A percentile compares a stretch with the other conserved stretches of the same genome.
phyloP scores from a whole-genome alignment of 2,797 vertebrate species.

The Falco rusticolus region DNA sequence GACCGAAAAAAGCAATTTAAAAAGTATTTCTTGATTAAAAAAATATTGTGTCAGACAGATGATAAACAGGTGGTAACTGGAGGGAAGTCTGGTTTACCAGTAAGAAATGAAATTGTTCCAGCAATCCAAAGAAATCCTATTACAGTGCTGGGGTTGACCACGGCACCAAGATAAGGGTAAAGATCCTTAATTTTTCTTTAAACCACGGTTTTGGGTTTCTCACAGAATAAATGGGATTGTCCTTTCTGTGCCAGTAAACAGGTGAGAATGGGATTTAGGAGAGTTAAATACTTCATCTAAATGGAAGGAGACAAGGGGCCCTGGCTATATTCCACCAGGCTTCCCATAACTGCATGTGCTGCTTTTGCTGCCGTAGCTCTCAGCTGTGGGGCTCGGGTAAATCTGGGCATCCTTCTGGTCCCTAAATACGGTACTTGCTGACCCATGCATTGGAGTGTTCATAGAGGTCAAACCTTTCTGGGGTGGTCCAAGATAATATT shows the following conservation, averaged over 20 bases:
- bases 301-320: neutral
- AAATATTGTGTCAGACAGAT: neutral
- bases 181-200: neutral
- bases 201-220: neutral
- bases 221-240: neutral
- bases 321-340: neutral
- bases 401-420: neutral
- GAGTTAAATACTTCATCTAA: neutral
- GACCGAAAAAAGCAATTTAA: neutral
- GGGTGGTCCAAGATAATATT: neutral
- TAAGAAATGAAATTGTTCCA: neutral
- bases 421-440: neutral
- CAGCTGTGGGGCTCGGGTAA: neutral
- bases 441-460: rapidly evolving
- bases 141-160: neutral
- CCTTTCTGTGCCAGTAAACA: neutral
- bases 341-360: neutral
- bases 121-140: neutral
- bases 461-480: neutral
- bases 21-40: neutral
- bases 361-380: neutral
- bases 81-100: neutral
- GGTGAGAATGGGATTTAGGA: neutral
- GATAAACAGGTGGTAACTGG: neutral
- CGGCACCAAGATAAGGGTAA: neutral